phyloP scores from a whole-genome alignment of 2,797 vertebrate species.

The Periparus ater region DNA sequence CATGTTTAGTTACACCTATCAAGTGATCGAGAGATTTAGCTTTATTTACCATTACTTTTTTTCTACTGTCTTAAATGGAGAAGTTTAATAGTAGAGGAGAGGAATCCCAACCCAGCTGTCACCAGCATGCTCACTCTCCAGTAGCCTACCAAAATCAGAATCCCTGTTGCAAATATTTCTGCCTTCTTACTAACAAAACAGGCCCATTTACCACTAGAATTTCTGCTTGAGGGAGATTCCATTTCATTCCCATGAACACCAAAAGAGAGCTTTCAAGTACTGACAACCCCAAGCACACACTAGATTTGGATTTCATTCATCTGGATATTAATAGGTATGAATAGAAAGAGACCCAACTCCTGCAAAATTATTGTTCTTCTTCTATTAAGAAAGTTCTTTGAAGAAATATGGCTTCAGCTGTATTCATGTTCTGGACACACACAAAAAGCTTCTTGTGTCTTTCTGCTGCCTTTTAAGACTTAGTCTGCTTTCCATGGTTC shows the following conservation, averaged over 20 bases:
- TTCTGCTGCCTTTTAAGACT: not conserved
- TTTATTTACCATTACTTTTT: not conserved
- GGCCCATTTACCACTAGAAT: not conserved
- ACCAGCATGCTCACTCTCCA: not conserved
- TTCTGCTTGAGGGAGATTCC: not conserved
- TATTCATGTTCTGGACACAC: not conserved
- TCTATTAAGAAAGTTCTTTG: not conserved
- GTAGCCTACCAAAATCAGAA: not conserved
- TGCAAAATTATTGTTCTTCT: not conserved
- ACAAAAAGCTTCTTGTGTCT: not conserved
- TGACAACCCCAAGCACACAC: not conserved
- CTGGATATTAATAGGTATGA: not conserved
- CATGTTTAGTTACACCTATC: not conserved
- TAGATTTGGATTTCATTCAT: not conserved
- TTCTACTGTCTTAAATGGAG: not conserved
- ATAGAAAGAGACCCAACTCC: not conserved
- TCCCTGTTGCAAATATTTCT: not conserved
- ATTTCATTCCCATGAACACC: not conserved
- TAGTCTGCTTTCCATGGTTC: not conserved
- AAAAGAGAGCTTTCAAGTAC: not conserved
- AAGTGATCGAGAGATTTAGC: not conserved
- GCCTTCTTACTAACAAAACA: not conserved
- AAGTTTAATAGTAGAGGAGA: not conserved
- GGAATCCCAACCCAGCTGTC: not conserved
- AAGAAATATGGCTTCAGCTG: not conserved